Percentiles rank a stretch among this genome's conserved stretches.
These are phyloP conservation scores for Copsychus sechellarum DNA, from an alignment of 2,113 vertebrate species.

Conservation along the genomic window DNA sequence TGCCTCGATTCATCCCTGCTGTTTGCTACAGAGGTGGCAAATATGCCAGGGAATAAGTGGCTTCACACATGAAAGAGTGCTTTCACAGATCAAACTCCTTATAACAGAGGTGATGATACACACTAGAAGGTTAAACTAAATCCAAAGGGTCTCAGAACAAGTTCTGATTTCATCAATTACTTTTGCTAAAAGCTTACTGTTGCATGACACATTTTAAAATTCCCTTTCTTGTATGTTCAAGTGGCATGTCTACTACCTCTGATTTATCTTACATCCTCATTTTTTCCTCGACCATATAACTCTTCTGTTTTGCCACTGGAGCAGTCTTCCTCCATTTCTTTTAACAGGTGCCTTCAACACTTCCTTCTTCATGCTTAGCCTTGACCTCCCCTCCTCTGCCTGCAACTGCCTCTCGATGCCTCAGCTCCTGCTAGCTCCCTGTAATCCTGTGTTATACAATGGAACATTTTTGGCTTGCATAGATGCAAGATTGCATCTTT, in stretches of 20 bases:
- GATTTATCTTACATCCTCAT: accelerated
- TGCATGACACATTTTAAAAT: not conserved
- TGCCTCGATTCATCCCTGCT: not conserved
- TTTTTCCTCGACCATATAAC: not conserved
- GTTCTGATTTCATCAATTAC: not conserved
- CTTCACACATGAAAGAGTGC: not conserved
- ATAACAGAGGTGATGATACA: not conserved
- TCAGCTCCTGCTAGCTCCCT: not conserved
- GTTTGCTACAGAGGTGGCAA: not conserved
- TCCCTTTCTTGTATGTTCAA: not conserved
- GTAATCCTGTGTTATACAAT: not conserved
- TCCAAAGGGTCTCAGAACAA: not conserved
- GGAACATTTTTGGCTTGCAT: not conserved
- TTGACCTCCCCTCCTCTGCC: not conserved
- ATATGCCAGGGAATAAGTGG: not conserved
- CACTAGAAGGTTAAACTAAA: not conserved
- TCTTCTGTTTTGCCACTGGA: not conserved
- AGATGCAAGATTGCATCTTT: conserved; percentile 15
- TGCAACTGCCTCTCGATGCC: not conserved
- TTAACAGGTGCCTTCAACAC: not conserved
- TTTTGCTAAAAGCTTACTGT: not conserved
- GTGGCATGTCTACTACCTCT: not conserved
- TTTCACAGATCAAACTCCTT: not conserved
- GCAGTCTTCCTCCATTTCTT: not conserved
- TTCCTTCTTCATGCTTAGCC: not conserved